Conservation (phyloP, 2,888 invertebrate genomes). For the Tortricodes alternella region DNA sequence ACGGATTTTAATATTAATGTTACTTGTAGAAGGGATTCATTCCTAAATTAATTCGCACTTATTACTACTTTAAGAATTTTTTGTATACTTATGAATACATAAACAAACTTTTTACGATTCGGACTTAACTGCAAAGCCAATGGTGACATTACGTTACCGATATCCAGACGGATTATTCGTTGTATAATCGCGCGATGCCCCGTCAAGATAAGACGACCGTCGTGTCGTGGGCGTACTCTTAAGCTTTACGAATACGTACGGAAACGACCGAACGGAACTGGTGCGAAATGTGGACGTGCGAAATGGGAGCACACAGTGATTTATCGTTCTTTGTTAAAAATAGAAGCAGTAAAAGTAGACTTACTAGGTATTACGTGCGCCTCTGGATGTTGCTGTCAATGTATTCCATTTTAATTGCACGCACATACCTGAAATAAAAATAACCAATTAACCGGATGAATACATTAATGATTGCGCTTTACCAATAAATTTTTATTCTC, state of each 20-base stretch:
- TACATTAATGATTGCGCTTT: not conserved
- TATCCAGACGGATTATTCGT: slow-evolving; percentile 46
- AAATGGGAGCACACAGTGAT: slow-evolving; percentile 12
- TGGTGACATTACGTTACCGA: slow-evolving; percentile 55
- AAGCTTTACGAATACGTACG: not conserved
- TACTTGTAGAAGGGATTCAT: no score
- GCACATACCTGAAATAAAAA: slow-evolving; percentile 17
- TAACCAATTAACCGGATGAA: not conserved
- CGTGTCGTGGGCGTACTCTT: slow-evolving; percentile 52
- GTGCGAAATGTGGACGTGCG: slow-evolving; percentile 10
- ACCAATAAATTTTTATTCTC: not conserved
- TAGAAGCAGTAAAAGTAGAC: slow-evolving; percentile 3
- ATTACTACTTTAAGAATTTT: no score
- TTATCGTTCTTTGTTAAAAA: not conserved
- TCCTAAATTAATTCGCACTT: no score
- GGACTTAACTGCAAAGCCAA: slow-evolving; percentile 46
- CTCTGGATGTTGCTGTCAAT: not conserved
- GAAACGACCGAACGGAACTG: slow-evolving; percentile 11
- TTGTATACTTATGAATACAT: no score
- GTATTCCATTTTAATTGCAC: not conserved
- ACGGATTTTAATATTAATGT: no score
- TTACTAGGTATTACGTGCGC: slow-evolving; percentile 7
- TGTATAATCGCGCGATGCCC: slow-evolving; percentile 63
- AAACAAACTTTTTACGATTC: slow-evolving; percentile 32
- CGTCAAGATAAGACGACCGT: slow-evolving; percentile 35